phyloP scores from a whole-genome alignment of 2,113 vertebrate genomes.

The Chelonoidis abingdonii region DNA sequence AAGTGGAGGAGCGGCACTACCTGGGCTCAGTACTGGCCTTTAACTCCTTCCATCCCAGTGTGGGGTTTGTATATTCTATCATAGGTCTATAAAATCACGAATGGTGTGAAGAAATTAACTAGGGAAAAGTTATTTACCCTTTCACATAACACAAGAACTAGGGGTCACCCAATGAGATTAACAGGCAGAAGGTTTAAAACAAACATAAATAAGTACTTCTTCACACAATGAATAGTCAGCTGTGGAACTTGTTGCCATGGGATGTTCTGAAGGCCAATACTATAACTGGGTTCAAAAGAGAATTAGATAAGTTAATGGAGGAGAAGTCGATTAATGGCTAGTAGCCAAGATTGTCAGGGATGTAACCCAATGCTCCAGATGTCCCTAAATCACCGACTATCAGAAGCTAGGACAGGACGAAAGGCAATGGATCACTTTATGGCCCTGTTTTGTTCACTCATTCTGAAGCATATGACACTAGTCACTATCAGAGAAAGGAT shows the following conservation, averaged over 20 bases:
- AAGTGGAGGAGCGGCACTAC: not conserved
- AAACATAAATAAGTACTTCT: not conserved
- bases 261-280: not conserved
- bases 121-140: not conserved
- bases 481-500: not conserved
- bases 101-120: not conserved
- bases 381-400: not conserved
- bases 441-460: not conserved
- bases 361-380: not conserved
- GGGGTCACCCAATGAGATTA: not conserved
- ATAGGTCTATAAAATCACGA: not conserved
- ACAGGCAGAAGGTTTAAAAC: not conserved
- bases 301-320: not conserved
- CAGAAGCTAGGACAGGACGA: not conserved
- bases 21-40: not conserved
- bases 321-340: not conserved
- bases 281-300: not conserved
- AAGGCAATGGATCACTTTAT: not conserved
- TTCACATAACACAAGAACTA: not conserved
- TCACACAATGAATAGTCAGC: not conserved
- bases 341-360: not conserved
- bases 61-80: not conserved
- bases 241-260: not conserved
- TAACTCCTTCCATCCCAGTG: not conserved
- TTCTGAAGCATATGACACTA: not conserved